Conservation (phyloP, 2,888 invertebrate species). For the Odontomyia ornata region DNA sequence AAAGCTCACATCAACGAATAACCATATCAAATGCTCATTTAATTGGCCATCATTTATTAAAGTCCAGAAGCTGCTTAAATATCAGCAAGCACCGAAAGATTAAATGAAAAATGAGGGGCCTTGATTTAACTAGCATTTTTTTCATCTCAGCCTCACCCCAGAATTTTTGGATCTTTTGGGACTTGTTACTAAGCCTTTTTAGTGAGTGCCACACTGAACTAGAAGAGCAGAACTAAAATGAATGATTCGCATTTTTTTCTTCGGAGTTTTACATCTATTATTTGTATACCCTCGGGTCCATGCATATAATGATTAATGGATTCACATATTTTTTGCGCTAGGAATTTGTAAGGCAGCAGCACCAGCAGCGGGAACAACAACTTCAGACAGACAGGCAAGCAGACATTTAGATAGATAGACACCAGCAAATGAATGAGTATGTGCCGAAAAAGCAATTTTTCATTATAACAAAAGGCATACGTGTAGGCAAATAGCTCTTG, state of each 20-base stretch:
- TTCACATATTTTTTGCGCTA: not conserved
- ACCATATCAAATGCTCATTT: constrained; percentile 32
- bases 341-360: constrained; percentile 16
- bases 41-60: constrained; percentile 39
- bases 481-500: constrained; percentile 37
- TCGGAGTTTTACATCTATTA: constrained; percentile 26
- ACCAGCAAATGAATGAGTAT: constrained; percentile 34
- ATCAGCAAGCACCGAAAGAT: constrained; percentile 31
- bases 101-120: constrained; percentile 27
- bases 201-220: not conserved
- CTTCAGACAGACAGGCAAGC: not conserved
- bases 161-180: not conserved
- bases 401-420: constrained; percentile 15
- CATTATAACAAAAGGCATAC: constrained; percentile 38
- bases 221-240: not conserved
- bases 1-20: not conserved
- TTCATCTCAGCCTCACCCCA: not conserved
- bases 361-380: not conserved
- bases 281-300: constrained; percentile 19
- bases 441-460: constrained; percentile 43
- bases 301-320: constrained; percentile 29
- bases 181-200: not conserved
- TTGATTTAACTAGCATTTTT: constrained; percentile 8
- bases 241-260: constrained; percentile 21
- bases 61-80: constrained; percentile 41